These are phyloP conservation scores for Metalampra italica DNA, from an alignment of 2,888 invertebrate species.

Conservation along the genomic window DNA sequence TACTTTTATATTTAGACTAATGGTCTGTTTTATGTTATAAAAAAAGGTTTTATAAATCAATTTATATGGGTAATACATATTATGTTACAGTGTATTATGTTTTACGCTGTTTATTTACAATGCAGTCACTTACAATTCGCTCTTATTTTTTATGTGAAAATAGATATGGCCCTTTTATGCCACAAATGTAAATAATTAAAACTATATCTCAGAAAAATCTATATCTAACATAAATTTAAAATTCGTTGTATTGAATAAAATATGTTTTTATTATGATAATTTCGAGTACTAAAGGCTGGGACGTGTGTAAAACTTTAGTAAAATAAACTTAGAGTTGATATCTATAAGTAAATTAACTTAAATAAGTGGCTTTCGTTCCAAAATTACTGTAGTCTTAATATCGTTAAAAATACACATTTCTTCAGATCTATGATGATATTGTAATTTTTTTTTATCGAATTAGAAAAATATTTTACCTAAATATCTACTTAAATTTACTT, in stretches of 20 bases:
- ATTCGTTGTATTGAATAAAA: too few species aligned
- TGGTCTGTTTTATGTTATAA: constrained; percentile 19
- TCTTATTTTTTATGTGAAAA: too few species aligned
- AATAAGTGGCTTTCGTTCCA: neutral
- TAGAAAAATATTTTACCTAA: neutral
- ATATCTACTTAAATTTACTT: neutral
- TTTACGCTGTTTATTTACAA: neutral
- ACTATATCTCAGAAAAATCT: too few species aligned
- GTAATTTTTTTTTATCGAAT: neutral
- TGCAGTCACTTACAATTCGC: too few species aligned
- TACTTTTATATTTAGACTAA: constrained; percentile 11
- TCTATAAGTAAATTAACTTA: neutral
- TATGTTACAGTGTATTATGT: neutral
- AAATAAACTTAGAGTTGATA: constrained; percentile 6
- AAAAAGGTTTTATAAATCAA: constrained; percentile 10
- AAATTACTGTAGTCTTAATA: neutral
- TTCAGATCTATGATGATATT: neutral
- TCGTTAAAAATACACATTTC: neutral
- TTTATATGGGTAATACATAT: constrained; percentile 10
- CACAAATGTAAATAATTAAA: too few species aligned
- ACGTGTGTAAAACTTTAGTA: constrained; percentile 44
- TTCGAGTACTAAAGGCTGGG: constrained; percentile 48
- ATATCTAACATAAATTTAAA: too few species aligned
- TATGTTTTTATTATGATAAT: neutral
- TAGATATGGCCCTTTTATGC: too few species aligned